phyloP scores from a whole-genome alignment of 1,140 invertebrate genomes.

The Trichomalopsis sarcophagae region DNA sequence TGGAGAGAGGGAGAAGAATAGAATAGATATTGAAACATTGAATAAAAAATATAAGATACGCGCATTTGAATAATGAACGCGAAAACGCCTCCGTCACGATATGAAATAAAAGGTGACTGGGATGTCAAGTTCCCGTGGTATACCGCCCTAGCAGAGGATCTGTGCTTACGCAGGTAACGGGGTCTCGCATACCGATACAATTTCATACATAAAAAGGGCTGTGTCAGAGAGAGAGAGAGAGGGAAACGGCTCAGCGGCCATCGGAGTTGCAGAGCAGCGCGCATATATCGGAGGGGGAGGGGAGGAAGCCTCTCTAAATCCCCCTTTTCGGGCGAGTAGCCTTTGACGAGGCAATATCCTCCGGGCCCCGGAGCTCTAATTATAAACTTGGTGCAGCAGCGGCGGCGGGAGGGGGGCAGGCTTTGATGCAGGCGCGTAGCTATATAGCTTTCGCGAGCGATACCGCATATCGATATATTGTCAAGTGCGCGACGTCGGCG shows the following conservation, averaged over 20 bases:
- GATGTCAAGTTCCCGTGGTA: too few relatives aligned
- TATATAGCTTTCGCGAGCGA: not conserved
- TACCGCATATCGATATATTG: slow-evolving; percentile 34
- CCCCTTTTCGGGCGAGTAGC: slow-evolving; percentile 42
- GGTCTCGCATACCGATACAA: too few relatives aligned
- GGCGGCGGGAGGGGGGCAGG: not conserved
- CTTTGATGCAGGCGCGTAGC: not conserved
- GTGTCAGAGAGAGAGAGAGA: too few relatives aligned
- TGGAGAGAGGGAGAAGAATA: not conserved
- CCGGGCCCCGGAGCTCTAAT: slow-evolving; percentile 48
- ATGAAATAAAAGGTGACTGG: too few relatives aligned
- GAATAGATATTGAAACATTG: too few relatives aligned
- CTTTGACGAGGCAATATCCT: slow-evolving; percentile 50
- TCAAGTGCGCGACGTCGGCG: not conserved
- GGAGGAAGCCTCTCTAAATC: slow-evolving; percentile 46
- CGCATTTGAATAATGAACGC: too few relatives aligned
- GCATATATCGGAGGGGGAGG: not conserved
- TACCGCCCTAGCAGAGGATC: too few relatives aligned
- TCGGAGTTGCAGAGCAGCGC: not conserved
- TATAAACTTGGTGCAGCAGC: slow-evolving; percentile 46
- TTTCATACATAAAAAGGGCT: too few relatives aligned
- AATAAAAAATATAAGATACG: too few relatives aligned
- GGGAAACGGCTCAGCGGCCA: not conserved
- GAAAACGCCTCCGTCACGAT: too few relatives aligned
- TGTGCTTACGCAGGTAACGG: too few relatives aligned